These are phyloP conservation scores for Upupa epops DNA, from an alignment of 2,113 vertebrate species.

Conservation along the genomic window DNA sequence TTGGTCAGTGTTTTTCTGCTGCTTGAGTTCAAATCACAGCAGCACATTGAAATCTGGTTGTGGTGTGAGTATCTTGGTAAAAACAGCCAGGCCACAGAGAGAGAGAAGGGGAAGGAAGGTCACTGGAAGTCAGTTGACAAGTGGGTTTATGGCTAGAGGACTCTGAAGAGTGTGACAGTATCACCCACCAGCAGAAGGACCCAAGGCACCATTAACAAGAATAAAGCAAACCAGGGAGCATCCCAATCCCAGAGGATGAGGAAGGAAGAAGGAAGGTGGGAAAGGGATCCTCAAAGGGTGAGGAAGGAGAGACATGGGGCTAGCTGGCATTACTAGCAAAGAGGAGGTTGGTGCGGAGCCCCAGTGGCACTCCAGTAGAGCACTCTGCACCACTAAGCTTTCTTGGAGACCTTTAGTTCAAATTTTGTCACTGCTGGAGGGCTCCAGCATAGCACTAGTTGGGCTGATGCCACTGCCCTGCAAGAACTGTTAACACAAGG, in stretches of 20 bases:
- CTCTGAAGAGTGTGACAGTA: not conserved
- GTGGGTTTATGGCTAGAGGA: not conserved
- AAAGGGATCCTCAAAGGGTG: not conserved
- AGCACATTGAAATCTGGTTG: not conserved
- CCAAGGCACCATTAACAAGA: not conserved
- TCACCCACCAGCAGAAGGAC: not conserved
- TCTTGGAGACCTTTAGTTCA: not conserved
- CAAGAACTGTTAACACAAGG: not conserved
- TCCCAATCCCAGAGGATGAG: not conserved
- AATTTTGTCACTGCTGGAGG: not conserved
- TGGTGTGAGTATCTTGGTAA: not conserved
- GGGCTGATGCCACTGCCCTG: not conserved
- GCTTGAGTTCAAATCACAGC: slow-evolving; percentile 1
- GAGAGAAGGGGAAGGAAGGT: not conserved
- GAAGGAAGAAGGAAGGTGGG: not conserved
- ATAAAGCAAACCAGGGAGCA: not conserved
- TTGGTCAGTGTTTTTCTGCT: not conserved
- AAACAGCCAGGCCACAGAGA: not conserved
- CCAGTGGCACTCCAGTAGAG: not conserved
- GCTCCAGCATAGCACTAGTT: not conserved
- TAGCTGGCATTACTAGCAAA: not conserved
- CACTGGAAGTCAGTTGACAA: not conserved
- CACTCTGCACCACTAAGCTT: not conserved
- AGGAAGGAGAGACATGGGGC: not conserved
- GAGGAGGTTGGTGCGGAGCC: not conserved